These are phyloP conservation scores for Taenioides sp. DNA, from an alignment of 2,797 vertebrate species.

Conservation along the genomic window DNA sequence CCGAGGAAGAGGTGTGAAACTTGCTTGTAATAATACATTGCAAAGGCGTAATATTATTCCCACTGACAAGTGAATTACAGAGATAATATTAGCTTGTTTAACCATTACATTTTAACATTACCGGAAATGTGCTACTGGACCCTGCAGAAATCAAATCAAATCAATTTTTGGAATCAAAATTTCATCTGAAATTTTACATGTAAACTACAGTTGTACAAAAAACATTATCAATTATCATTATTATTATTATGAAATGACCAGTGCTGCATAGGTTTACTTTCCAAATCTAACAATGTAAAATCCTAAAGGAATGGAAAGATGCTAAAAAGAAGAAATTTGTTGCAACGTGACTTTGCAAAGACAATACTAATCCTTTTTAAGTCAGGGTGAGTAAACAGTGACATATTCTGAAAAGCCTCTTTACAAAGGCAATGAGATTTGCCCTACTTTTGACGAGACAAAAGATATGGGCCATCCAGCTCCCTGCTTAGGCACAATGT, in stretches of 20 bases:
- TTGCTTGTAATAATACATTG: neutral
- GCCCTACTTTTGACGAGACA: conserved; percentile 40
- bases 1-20: neutral
- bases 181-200: neutral
- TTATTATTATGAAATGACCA: neutral
- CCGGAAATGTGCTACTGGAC: neutral
- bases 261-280: conserved; percentile 8
- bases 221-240: neutral
- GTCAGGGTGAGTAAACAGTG: conserved; percentile 33
- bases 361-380: conserved; percentile 33
- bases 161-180: neutral
- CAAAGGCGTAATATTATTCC: neutral
- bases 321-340: neutral
- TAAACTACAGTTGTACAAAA: neutral
- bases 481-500: conserved; percentile 45
- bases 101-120: neutral
- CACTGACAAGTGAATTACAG: neutral
- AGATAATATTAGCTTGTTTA: neutral
- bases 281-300: conserved; percentile 19
- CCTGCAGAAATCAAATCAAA: neutral
- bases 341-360: neutral
- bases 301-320: conserved; percentile 9
- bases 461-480: conserved; percentile 18
- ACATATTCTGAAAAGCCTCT: conserved; percentile 38
- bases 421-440: conserved; percentile 45